Evolutionary conservation across 2,888 invertebrate species (phyloP).

Genomic region (Coecobrya sp.): DNA sequence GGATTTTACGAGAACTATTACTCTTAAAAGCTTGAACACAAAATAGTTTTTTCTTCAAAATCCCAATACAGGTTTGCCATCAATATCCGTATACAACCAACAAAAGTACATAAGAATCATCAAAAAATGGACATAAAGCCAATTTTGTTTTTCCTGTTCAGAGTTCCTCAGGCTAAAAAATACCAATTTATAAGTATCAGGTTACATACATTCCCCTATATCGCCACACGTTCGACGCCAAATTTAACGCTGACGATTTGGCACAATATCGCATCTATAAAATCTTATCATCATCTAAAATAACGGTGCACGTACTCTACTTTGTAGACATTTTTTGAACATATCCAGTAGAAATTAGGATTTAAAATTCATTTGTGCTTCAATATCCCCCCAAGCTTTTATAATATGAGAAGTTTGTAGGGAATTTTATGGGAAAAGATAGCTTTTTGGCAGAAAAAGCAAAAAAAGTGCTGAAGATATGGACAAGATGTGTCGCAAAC

Average conservation of each 20-base stretch:
- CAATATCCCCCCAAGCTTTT: background rate
- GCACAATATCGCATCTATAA: constrained; percentile 55
- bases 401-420: background rate
- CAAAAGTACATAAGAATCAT: background rate
- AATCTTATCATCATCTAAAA: constrained; percentile 34
- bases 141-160: background rate
- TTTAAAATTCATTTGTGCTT: background rate
- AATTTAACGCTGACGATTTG: constrained; percentile 30
- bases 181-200: background rate
- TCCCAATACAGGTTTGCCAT: too few species aligned
- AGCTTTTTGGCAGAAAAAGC: background rate
- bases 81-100: background rate
- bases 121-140: background rate
- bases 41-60: too few species aligned
- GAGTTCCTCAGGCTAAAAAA: background rate
- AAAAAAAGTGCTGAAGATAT: background rate
- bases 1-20: too few species aligned
- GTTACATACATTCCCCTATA: background rate
- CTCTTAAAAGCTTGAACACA: too few species aligned
- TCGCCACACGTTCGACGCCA: background rate
- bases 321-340: background rate
- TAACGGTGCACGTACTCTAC: background rate
- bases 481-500: background rate
- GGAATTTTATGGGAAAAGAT: background rate
- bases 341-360: background rate